Conservation (phyloP, 2,113 vertebrate species). For the Poecile atricapillus region DNA sequence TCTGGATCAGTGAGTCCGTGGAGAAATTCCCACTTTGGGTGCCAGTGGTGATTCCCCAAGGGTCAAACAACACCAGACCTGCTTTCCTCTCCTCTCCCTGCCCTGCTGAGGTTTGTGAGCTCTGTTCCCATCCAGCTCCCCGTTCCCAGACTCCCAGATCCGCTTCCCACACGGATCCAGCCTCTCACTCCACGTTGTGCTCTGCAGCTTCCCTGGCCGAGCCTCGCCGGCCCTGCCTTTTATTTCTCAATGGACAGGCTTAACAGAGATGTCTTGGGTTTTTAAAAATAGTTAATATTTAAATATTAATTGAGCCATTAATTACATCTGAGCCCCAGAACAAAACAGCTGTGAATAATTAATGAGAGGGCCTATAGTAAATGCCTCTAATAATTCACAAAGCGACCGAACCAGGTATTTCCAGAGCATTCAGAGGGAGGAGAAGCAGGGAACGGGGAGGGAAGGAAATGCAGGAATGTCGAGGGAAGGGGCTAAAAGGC, state of each 20-base stretch:
- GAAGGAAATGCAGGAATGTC: rapidly evolving
- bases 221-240: neutral
- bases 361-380: conserved; percentile 67
- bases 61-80: neutral
- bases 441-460: neutral
- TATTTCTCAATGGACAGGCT: conserved; percentile 58
- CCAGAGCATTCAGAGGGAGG: neutral
- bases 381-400: conserved; percentile 71
- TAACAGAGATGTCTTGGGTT: conserved; percentile 60
- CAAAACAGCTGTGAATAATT: conserved; percentile 72
- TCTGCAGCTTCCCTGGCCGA: neutral
- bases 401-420: conserved; percentile 53
- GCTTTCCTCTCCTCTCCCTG: neutral
- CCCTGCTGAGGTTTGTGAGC: neutral
- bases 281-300: conserved; percentile 75
- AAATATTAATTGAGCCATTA: conserved; percentile 76
- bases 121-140: neutral
- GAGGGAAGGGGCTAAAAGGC: neutral
- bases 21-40: neutral
- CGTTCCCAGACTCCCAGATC: neutral
- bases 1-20: rapidly evolving
- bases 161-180: rapidly evolving
- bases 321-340: conserved; percentile 73
- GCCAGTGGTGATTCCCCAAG: rapidly evolving
- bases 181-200: rapidly evolving